Conservation (phyloP, 2,797 vertebrate species). For the Sebastes steindachneri region DNA sequence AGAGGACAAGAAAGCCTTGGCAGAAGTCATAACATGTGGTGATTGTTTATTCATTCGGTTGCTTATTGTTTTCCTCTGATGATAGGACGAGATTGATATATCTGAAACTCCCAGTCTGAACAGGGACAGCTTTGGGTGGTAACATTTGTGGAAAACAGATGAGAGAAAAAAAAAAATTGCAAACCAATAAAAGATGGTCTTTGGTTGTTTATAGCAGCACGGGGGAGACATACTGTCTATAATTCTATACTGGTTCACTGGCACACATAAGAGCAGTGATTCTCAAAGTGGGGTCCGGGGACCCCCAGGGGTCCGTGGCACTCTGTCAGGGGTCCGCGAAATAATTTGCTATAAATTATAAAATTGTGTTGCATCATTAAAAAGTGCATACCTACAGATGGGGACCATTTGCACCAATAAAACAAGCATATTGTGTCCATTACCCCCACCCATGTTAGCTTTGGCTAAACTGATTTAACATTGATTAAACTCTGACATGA, state of each 20-base stretch:
- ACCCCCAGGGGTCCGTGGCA: too few relatives aligned
- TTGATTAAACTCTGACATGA: too few relatives aligned
- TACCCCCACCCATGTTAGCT: too few relatives aligned
- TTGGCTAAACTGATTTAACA: too few relatives aligned
- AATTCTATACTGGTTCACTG: not conserved
- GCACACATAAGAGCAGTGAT: not conserved
- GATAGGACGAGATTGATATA: slow-evolving; percentile 14
- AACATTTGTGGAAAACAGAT: slow-evolving; percentile 34
- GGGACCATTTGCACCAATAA: too few relatives aligned
- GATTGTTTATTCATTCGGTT: slow-evolving; percentile 41
- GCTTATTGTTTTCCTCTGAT: slow-evolving; percentile 48
- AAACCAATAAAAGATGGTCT: slow-evolving; percentile 39
- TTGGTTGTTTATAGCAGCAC: slow-evolving; percentile 28
- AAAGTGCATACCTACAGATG: too few relatives aligned
- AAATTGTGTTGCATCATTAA: too few relatives aligned
- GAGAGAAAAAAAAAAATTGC: slow-evolving; percentile 11
- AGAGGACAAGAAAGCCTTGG: slow-evolving; percentile 34
- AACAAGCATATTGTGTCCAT: too few relatives aligned
- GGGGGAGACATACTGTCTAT: slow-evolving; percentile 13
- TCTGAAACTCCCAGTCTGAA: slow-evolving; percentile 7
- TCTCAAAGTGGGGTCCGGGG: too few relatives aligned
- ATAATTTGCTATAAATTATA: too few relatives aligned
- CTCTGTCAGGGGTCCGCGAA: too few relatives aligned
- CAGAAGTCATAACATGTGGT: slow-evolving; percentile 49
- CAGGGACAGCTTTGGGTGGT: slow-evolving; percentile 12